phyloP scores from a whole-genome alignment of 2,888 invertebrate genomes.

The Protophormia terraenovae region DNA sequence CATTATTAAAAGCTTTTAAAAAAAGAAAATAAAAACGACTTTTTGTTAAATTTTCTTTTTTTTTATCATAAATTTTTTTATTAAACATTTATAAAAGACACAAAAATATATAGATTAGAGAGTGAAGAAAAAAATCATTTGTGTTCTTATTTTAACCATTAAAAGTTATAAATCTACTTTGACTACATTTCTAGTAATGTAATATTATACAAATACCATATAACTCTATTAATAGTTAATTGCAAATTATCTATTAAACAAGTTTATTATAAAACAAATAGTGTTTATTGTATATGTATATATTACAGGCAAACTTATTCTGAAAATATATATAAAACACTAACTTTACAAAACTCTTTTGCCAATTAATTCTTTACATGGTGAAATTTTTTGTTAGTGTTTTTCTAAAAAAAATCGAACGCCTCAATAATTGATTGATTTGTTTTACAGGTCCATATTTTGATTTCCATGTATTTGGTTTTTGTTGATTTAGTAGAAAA shows the following conservation, averaged over 20 bases:
- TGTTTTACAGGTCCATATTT: conserved; percentile 43
- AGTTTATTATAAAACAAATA: neutral
- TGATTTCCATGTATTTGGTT: conserved; percentile 28
- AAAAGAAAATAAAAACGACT: too few relatives aligned
- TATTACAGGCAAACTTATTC: neutral
- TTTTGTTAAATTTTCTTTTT: too few relatives aligned
- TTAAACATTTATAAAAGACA: conserved; percentile 52
- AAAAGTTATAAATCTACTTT: neutral
- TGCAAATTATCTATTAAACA: neutral
- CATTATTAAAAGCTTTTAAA: too few relatives aligned
- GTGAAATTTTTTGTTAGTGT: neutral
- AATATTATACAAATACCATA: neutral
- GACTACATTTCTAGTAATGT: neutral
- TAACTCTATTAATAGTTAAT: neutral
- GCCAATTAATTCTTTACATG: too few relatives aligned
- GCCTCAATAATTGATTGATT: conserved; percentile 26
- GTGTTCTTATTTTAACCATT: neutral
- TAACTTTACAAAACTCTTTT: neutral
- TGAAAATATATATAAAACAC: neutral
- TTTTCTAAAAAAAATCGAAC: neutral
- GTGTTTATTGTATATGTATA: neutral
- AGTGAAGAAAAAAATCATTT: neutral
- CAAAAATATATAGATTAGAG: conserved; percentile 24
- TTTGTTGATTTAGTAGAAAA: neutral
- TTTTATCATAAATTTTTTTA: neutral